Conservation (phyloP, 2,113 vertebrate genomes). For the Pungitius pungitius region DNA sequence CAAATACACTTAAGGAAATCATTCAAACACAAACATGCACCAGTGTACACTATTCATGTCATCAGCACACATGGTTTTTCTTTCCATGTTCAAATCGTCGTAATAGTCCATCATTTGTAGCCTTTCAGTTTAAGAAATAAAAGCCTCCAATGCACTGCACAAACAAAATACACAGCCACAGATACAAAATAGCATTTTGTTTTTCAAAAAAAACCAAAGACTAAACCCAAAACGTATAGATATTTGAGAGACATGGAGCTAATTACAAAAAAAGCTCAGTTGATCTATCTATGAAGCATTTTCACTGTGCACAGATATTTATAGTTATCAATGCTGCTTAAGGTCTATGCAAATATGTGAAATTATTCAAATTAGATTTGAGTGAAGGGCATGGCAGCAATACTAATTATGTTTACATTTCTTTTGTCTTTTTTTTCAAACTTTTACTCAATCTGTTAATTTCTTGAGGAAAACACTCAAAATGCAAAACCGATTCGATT, state of each 20-base stretch:
- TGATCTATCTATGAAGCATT: background rate
- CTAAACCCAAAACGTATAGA: background rate
- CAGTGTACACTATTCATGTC: background rate
- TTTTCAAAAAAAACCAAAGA: background rate
- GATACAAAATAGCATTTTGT: background rate
- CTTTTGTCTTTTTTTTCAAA: too few species aligned
- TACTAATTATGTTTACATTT: background rate
- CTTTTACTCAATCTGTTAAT: too few species aligned
- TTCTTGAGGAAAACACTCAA: background rate
- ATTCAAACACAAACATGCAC: slow-evolving; percentile 7
- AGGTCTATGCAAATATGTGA: background rate
- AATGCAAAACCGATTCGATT: background rate
- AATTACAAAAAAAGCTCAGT: background rate
- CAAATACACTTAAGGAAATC: background rate
- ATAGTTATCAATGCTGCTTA: background rate
- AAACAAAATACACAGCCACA: background rate
- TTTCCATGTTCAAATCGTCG: background rate
- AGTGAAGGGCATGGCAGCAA: background rate
- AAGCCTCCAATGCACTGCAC: background rate
- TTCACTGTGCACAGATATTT: background rate
- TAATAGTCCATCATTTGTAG: background rate
- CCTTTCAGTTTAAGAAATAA: slow-evolving; percentile 16
- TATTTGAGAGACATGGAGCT: background rate
- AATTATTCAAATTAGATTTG: background rate
- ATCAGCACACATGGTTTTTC: slow-evolving; percentile 11